Base-by-base conservation (phyloP, 2,888 invertebrate genomes). In the Sclerodermus sp. region DNA sequence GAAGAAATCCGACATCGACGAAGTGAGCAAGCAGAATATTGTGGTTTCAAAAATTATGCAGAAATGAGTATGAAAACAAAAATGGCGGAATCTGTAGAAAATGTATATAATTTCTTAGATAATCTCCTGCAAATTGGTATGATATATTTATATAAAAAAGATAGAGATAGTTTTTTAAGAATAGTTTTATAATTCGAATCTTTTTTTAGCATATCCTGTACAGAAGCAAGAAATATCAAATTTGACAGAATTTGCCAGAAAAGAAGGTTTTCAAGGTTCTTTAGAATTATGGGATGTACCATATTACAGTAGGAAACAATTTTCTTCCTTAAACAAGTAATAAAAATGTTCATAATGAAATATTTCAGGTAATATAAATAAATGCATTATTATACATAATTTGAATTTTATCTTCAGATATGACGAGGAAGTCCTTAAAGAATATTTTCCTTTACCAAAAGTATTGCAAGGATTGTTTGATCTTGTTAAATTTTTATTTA, bases 51-150 rank as follows among this genome's bases (percentile, higher is more conserved):
- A 55, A 86, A 84, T 46, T 96, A 82, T 77, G 88, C 86, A 0
- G 88, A 93, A 34, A 87, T 96, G 88, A 92, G 91, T 32, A 92
- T 96, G 92, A 88, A 91, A 79, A 94, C 93, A 0, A 96, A 95
- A 83, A 89, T 96, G 93, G 93, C 94, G 6, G 90, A 88, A 8
- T 87, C 82, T 57, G 79, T 91, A 12, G 85, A 89, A 45, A 89
- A 88, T 74, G 87, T 95, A 0, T 81, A 87, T 58, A 82, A 84
- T 52, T 83, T 88, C 53, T 81, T 96, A 18, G 82, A 87, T 45
- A 84, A 80, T 56, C 81, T 92, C 31, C 74, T 87, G 0, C 83
- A 85, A 62, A 84, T 82, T 66, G 81, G 81, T 80, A 69, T 60
- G 41, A 15, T 15, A 34, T 40, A 10, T 41, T 44, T 8, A 18